Conservation (phyloP, 2,888 invertebrate genomes). For the Thalpophila matura region DNA sequence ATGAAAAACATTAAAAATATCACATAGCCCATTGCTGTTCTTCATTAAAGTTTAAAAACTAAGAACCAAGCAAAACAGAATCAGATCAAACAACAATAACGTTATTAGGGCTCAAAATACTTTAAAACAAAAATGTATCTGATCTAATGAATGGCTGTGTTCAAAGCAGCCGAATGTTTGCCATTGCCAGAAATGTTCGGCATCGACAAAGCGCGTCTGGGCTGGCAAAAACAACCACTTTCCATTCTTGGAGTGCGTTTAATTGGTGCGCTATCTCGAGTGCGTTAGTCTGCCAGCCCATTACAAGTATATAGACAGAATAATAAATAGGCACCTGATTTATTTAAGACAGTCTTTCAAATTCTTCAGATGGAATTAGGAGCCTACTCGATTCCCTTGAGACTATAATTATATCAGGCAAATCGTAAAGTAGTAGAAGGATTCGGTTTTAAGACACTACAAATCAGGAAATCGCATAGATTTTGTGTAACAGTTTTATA, state of each 20-base stretch:
- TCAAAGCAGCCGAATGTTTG: conserved; percentile 77
- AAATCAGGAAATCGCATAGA: neutral
- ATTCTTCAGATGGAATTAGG: conserved; percentile 17
- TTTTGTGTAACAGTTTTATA: neutral
- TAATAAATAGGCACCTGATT: conserved; percentile 39
- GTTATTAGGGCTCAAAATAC: conserved; percentile 69
- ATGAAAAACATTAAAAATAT: too few species aligned
- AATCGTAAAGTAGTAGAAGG: neutral
- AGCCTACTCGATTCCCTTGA: neutral
- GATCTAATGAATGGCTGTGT: conserved; percentile 77
- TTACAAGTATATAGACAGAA: conserved; percentile 32
- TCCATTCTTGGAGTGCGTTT: conserved; percentile 79
- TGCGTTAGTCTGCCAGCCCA: conserved; percentile 59
- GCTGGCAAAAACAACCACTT: conserved; percentile 79
- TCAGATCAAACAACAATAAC: conserved; percentile 46
- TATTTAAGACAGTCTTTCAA: conserved; percentile 22
- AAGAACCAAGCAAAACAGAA: conserved; percentile 24
- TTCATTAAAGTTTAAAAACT: too few species aligned
- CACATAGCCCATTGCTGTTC: too few species aligned
- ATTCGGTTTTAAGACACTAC: neutral
- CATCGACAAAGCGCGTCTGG: conserved; percentile 78
- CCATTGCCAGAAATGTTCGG: conserved; percentile 80
- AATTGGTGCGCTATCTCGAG: conserved; percentile 75
- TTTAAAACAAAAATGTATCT: conserved; percentile 76
- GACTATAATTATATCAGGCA: neutral